A percentile compares a stretch with the other conserved stretches of the same genome.
Evolutionary conservation across 2,113 vertebrate species (phyloP).

Genomic region (Scalopus aquaticus): DNA sequence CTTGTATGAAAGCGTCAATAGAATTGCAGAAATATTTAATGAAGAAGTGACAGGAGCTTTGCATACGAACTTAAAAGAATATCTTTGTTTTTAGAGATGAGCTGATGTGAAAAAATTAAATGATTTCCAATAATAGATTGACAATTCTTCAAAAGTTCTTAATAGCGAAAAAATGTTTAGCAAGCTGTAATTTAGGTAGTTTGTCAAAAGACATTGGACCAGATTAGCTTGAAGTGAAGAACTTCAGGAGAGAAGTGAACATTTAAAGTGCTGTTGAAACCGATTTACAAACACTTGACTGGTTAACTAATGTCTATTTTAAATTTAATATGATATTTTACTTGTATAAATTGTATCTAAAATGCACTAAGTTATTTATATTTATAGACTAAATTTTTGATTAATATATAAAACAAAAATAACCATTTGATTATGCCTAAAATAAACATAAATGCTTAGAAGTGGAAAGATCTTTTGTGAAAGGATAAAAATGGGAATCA

Average conservation of each 20-base stretch:
- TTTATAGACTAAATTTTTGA: neutral
- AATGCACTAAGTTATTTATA: neutral
- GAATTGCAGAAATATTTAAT: neutral
- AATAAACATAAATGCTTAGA: neutral
- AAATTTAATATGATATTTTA: conserved; percentile 28
- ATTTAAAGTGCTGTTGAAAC: neutral
- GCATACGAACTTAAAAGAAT: neutral
- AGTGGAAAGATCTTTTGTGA: neutral
- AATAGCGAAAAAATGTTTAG: neutral
- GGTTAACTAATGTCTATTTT: neutral
- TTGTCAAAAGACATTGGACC: neutral
- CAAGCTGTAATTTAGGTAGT: neutral
- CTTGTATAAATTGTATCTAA: neutral
- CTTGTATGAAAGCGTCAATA: conserved; percentile 19
- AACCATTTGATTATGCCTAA: neutral
- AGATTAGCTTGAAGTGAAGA: neutral
- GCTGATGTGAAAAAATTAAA: neutral
- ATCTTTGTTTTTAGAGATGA: neutral
- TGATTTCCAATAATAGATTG: neutral
- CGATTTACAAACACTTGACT: neutral
- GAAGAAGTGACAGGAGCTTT: neutral
- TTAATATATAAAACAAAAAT: neutral
- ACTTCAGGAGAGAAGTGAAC: neutral
- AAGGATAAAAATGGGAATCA: neutral
- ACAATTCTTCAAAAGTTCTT: conserved; percentile 18